A percentile compares a stretch with the other conserved stretches of the same genome.
Evolutionary conservation across 2,888 invertebrate species (phyloP).

Genomic region (Nineta flava): DNA sequence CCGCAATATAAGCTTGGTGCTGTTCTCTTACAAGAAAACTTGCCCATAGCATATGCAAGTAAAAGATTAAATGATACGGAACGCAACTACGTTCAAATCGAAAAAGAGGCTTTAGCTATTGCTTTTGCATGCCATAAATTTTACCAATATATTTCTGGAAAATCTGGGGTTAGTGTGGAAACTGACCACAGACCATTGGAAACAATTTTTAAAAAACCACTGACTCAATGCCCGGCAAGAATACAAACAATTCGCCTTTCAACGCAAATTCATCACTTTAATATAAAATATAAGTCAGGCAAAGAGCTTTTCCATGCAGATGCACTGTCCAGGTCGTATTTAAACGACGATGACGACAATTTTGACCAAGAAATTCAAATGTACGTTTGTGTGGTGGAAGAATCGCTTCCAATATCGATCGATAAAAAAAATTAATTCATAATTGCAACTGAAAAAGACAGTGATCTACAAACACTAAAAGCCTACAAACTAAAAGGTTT

Average conservation of each 20-base stretch:
- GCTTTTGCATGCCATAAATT: neutral
- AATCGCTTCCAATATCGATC: too few species aligned
- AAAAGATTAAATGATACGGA: neutral
- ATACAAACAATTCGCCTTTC: neutral
- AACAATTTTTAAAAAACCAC: neutral
- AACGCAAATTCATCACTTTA: conserved; percentile 2
- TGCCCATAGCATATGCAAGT: neutral
- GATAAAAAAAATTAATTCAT: too few species aligned
- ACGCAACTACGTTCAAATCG: neutral
- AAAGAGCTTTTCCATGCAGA: neutral
- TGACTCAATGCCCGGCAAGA: neutral
- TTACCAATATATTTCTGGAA: neutral
- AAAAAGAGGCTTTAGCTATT: neutral
- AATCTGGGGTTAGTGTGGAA: neutral
- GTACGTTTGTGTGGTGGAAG: too few species aligned
- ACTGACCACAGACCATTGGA: neutral
- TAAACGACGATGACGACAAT: neutral
- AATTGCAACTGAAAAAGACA: too few species aligned
- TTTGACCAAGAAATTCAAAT: too few species aligned
- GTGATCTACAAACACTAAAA: too few species aligned
- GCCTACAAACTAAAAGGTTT: too few species aligned
- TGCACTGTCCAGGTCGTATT: neutral
- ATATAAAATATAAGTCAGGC: neutral
- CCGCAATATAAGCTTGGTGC: neutral
- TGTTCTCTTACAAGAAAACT: neutral